Conservation (phyloP, 2,888 invertebrate genomes). For the Ennomos fuscantarius region DNA sequence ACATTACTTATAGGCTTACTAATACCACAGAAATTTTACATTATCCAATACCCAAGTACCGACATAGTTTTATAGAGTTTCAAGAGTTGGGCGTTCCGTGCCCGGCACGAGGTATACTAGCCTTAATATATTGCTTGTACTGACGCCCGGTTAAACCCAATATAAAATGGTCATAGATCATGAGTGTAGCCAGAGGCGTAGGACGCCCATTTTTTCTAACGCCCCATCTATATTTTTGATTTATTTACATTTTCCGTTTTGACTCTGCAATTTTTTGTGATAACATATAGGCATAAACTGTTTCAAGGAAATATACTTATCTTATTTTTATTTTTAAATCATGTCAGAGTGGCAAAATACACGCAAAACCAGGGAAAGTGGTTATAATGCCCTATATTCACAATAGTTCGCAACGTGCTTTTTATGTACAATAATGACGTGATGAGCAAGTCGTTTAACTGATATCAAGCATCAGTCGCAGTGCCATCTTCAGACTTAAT, state of each 20-base stretch:
- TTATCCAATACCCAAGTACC: slow-evolving; percentile 6
- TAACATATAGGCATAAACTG: background rate
- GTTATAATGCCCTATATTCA: no score
- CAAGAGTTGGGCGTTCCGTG: slow-evolving; percentile 45
- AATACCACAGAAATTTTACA: no score
- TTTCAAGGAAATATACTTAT: no score
- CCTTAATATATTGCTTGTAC: slow-evolving; percentile 64
- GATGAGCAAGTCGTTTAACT: no score
- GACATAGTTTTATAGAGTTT: slow-evolving; percentile 50
- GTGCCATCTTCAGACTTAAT: no score
- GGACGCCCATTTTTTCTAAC: slow-evolving; percentile 33
- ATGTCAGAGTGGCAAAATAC: no score
- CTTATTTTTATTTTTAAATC: no score
- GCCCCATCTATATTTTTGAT: slow-evolving; percentile 34
- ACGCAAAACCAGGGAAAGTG: no score
- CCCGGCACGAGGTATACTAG: slow-evolving; percentile 52
- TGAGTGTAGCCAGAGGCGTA: slow-evolving; percentile 37
- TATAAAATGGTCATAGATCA: slow-evolving; percentile 56
- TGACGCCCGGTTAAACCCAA: slow-evolving; percentile 57
- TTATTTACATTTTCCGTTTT: slow-evolving; percentile 31
- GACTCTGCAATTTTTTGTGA: slow-evolving; percentile 4
- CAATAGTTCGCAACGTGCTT: no score
- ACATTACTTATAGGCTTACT: no score
- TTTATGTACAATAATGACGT: no score
- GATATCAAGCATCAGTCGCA: no score